Base-by-base conservation (phyloP, 2,113 vertebrate species). In the Salminus brasiliensis region DNA sequence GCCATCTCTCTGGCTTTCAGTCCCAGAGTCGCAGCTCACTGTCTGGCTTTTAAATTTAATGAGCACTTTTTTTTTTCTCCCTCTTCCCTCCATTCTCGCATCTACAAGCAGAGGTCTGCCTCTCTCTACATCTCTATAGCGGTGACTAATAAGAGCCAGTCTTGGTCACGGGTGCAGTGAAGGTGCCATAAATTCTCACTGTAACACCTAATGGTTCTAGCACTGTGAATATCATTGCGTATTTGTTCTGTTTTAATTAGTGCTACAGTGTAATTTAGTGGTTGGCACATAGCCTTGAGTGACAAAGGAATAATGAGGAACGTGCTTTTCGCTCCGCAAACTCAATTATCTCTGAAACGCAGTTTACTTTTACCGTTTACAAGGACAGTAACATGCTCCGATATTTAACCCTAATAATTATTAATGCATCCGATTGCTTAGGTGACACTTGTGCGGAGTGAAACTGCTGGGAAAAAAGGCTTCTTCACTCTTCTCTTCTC, bases 21-120 rank as follows among this genome's bases (percentile, higher is more conserved):
- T 47, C 29, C 12, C 32, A 32, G 25, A 67, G 52, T 36, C 6
- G 36, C 32, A 39, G 60, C 72, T 67, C 23, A 45, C 63, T 75
- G 74, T 71, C 30, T 72, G 34, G 23, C 59, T 83, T 85, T 81
- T 88, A 55, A 55, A 55, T 55, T 55, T 55, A 87, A 87, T 86
- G 76, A 78, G 87, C 67, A 78, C 72, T 72, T 76, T 59, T 86
- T 76, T 60, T 80, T n/a, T n/a, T n/a, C n/a, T n/a, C n/a, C n/a
- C n/a, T n/a, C n/a, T n/a, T n/a, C n/a, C n/a, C n/a, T 41, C 39
- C 84, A 84, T 85, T 79, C 79, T n/a, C 29, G 25, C 74, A 69
- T 66, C 45, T 47, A 52, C 18, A 39, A 59, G 63, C 49, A 1
- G 13, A 36, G 23, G n/a, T 43, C 25, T 29, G 32, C 49, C 43